Conservation (phyloP, 2,888 invertebrate genomes). For the Parthenolecanium corni region DNA sequence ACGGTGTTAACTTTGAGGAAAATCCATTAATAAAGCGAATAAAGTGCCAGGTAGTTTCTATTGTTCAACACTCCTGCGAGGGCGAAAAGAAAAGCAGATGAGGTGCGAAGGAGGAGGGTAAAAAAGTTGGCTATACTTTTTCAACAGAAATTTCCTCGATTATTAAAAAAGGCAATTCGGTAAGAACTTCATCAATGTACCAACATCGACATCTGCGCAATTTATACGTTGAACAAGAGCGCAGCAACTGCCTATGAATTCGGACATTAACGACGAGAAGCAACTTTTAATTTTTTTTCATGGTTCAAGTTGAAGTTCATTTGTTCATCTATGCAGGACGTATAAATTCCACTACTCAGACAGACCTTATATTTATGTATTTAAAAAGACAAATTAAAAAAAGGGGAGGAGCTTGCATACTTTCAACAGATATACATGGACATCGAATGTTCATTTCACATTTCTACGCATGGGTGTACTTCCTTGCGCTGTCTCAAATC, state of each 20-base stretch:
- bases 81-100: no score
- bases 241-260: neutral
- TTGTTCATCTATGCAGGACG: no score
- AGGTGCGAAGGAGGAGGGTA: neutral
- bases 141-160: conserved; percentile 10
- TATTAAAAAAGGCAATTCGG: conserved; percentile 12
- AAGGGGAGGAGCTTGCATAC: no score
- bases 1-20: conserved; percentile 19
- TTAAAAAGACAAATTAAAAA: no score
- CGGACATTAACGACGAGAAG: neutral
- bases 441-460: no score
- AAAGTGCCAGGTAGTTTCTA: conserved; percentile 15
- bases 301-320: no score
- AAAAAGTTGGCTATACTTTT: neutral
- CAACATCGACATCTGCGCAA: neutral
- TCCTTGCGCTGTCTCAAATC: no score
- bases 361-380: no score
- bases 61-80: conserved; percentile 12
- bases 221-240: neutral
- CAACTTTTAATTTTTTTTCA: no score
- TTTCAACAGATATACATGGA: no score
- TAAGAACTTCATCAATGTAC: neutral
- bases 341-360: no score
- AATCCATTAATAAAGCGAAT: conserved; percentile 20
- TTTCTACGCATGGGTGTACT: no score